Evolutionary conservation across 2,888 invertebrate species (phyloP).

Genomic region (Amitus sp.): DNA sequence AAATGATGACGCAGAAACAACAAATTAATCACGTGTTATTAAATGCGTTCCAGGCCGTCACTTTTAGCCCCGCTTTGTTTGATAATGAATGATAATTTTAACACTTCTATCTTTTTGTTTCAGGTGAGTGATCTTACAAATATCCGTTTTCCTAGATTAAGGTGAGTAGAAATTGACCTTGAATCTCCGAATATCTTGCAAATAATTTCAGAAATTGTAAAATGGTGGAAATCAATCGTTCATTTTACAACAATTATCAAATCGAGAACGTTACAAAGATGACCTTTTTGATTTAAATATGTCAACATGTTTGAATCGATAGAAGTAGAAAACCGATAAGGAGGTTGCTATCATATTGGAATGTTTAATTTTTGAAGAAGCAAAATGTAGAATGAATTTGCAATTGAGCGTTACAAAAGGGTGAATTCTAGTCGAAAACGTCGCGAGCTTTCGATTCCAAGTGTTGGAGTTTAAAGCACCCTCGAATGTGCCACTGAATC

Average conservation of each 20-base stretch:
- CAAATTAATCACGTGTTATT: constrained; percentile 4
- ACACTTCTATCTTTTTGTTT: neutral
- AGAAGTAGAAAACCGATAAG: too few species aligned
- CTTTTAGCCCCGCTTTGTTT: neutral
- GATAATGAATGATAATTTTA: neutral
- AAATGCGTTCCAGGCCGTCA: neutral
- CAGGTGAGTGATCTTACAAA: neutral
- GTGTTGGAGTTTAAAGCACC: neutral
- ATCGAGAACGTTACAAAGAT: too few species aligned
- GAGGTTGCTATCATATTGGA: too few species aligned
- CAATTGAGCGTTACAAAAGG: neutral
- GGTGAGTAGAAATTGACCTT: too few species aligned
- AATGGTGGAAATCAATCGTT: too few species aligned
- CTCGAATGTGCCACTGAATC: neutral
- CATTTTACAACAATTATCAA: too few species aligned
- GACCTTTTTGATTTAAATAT: too few species aligned
- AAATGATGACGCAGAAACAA: neutral
- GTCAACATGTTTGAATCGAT: too few species aligned
- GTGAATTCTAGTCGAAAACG: neutral
- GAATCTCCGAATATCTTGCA: too few species aligned
- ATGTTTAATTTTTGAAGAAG: too few species aligned
- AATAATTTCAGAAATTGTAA: too few species aligned
- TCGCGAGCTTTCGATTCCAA: neutral
- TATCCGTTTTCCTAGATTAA: neutral
- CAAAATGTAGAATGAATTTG: neutral